These are phyloP conservation scores for Vespertilio murinus DNA, from an alignment of 2,797 vertebrate genomes.

Conservation along the genomic window DNA sequence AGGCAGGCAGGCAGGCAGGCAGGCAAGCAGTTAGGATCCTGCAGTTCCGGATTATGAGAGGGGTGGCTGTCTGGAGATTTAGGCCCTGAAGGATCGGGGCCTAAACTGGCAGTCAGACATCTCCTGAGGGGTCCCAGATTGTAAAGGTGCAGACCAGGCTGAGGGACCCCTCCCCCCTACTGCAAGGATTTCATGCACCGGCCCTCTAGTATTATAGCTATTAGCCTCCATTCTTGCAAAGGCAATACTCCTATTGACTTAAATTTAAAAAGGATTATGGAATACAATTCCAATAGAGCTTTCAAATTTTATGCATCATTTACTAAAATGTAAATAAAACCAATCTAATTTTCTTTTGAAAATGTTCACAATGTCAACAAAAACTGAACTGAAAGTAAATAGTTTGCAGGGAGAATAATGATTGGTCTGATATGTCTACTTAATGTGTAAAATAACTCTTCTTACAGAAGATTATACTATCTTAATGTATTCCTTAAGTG, in stretches of 20 bases:
- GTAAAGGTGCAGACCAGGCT: no score
- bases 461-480: neutral
- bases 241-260: neutral
- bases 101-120: no score
- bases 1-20: no score
- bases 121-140: no score
- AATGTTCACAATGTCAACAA: neutral
- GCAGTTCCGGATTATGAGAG: no score
- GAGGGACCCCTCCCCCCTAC: no score
- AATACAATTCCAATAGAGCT: neutral
- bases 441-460: neutral
- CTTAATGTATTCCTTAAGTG: neutral
- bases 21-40: no score
- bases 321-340: conserved; percentile 37
- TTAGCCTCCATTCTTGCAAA: neutral
- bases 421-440: neutral
- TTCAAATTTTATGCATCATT: conserved; percentile 38
- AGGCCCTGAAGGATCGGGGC: no score
- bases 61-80: no score
- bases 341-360: conserved; percentile 30
- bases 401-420: neutral
- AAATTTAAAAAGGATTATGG: neutral
- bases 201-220: neutral
- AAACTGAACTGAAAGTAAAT: neutral
- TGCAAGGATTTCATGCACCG: no score